Base-by-base conservation (phyloP, 2,888 invertebrate genomes). In the Operophtera brumata region DNA sequence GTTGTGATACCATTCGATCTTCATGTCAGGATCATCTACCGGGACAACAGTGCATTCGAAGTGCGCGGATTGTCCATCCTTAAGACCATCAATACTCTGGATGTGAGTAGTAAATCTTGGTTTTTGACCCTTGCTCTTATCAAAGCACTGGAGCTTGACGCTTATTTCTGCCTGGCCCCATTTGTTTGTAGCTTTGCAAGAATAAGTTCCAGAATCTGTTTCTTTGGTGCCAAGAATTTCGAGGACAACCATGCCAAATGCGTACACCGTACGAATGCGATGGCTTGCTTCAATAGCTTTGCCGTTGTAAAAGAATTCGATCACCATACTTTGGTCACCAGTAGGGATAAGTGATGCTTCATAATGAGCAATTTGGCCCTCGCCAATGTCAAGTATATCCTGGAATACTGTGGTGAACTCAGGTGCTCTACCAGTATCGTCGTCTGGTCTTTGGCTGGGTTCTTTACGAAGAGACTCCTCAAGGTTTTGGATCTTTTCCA, bases 1-100 rank as follows among this genome's bases (percentile, higher is more conserved):
- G 78, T 99, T 97, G 75, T 97, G 97, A 89, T 96, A 98, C 99
- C 99, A 99, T 88, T 99, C 98, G 20, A 98, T 96, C 77, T 95
- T 95, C 86, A 99, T 93, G 39, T 96, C 94, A 2, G 98, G 97
- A 84, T 99, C 99, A 61, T 97, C 97, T 6, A 97, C 96, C 2
- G 99, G 99, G 12, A 97, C 93, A 43, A 99, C 91, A 2, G 96
- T 97, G 76, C 98, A 98, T 87, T 99, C 98, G 79, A 98, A 98
- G 90, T 98, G 97, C 59, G 96, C 97, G 0, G 97, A 95, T 80
- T 98, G 96, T 2, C 97, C 97, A 79, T 99, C 98, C 80, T 96
- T 96, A 51, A 97, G 92, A 40, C 95, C 95, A 61, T 95, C 94
- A 64, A 97, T 88, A 62, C 93, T 95, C 82, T 96, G 92, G 67